phyloP scores from a whole-genome alignment of 92 coral and sea anemone genomes.

The Palythoa heliodiscus region DNA sequence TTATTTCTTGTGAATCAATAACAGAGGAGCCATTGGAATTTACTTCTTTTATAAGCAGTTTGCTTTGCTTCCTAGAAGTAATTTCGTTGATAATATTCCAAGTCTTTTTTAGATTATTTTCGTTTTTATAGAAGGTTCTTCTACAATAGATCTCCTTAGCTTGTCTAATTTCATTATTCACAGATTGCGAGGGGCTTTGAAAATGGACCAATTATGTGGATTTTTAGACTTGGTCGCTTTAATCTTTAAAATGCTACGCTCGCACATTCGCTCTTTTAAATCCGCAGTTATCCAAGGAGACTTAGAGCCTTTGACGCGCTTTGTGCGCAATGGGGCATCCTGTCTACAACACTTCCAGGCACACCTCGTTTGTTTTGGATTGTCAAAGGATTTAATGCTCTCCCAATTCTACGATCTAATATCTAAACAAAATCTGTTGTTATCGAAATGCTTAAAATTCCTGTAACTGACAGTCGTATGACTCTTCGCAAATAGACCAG shows the following conservation, averaged over 20 bases:
- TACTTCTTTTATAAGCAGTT: too few relatives aligned
- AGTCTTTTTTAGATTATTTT: neutral
- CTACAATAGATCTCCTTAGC: constrained; percentile 51
- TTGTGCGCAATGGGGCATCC: neutral
- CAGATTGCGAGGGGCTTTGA: constrained; percentile 47
- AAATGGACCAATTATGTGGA: constrained; percentile 45
- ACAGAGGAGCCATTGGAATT: too few relatives aligned
- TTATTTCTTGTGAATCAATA: too few relatives aligned
- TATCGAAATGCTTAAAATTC: constrained; percentile 29
- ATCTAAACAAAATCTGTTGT: neutral
- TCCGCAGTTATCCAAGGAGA: constrained; percentile 52
- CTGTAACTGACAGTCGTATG: constrained; percentile 52
- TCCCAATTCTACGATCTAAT: neutral
- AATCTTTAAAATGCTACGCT: constrained; percentile 11
- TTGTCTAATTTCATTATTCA: constrained; percentile 47
- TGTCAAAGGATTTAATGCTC: neutral
- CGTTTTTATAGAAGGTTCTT: constrained; percentile 44
- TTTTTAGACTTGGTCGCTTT: neutral
- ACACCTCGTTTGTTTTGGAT: neutral
- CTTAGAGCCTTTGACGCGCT: constrained; percentile 21
- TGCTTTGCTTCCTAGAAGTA: neutral
- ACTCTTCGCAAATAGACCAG: constrained; percentile 42
- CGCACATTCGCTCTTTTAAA: constrained; percentile 33
- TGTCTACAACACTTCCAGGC: neutral
- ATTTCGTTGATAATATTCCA: neutral